Evolutionary conservation across 2,113 vertebrate species (phyloP).

Genomic region (Pelusios castaneus): DNA sequence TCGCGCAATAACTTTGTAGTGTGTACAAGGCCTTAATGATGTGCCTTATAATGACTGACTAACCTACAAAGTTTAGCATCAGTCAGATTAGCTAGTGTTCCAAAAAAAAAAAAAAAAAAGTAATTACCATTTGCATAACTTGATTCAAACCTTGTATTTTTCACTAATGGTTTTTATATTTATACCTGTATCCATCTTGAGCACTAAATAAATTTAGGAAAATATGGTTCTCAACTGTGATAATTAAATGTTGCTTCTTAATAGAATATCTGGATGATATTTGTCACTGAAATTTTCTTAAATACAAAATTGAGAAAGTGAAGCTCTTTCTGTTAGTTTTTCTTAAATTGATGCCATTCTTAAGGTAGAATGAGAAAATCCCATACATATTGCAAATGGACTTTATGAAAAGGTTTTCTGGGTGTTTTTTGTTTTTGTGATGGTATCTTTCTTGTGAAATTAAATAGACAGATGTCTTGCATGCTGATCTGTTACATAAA

Average conservation of each 20-base stretch:
- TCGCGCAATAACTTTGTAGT: too few species aligned
- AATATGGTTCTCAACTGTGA: background rate
- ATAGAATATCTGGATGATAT: background rate
- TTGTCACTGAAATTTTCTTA: background rate
- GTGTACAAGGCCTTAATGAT: too few species aligned
- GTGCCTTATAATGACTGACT: background rate
- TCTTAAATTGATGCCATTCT: background rate
- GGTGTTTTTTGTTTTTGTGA: background rate
- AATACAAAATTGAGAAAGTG: background rate
- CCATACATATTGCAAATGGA: background rate
- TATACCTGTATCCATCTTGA: background rate
- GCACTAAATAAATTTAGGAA: background rate
- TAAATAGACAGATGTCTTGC: background rate
- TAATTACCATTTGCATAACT: background rate
- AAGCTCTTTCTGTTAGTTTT: conserved; percentile 8
- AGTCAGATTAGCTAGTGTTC: background rate
- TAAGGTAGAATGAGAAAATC: background rate
- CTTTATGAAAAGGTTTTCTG: conserved; percentile 24
- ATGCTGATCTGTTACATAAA: background rate
- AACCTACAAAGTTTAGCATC: too few species aligned
- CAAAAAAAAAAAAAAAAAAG: too few species aligned
- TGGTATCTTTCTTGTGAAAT: conserved; percentile 3
- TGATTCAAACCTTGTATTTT: background rate
- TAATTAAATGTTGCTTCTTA: background rate
- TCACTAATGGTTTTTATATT: background rate